A percentile compares a stretch with the other conserved stretches of the same genome.
Conservation (phyloP, 2,113 vertebrate genomes). For the Struthidea cinerea region DNA sequence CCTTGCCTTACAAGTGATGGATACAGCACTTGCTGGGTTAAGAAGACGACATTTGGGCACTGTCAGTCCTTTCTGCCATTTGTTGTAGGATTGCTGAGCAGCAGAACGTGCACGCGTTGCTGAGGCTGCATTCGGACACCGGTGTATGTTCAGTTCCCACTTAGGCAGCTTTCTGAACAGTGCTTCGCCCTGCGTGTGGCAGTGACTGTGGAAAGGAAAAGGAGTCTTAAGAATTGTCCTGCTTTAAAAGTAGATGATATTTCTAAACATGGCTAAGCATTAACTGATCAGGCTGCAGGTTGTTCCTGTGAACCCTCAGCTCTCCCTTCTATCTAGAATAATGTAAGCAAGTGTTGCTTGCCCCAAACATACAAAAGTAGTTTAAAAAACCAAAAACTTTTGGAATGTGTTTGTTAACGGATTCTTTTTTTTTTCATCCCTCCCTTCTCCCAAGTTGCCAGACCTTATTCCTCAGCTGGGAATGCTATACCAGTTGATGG, state of each 20-base stretch:
- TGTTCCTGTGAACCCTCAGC: not conserved
- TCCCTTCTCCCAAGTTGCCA: slow-evolving; percentile 77
- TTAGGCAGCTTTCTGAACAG: not conserved
- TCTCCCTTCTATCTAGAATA: not conserved
- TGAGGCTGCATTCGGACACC: accelerated
- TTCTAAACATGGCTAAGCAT: not conserved
- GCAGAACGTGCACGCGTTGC: accelerated
- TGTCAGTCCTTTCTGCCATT: not conserved
- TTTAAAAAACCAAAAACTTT: not conserved
- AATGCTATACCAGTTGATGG: slow-evolving; percentile 91
- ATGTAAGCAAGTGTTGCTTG: not conserved
- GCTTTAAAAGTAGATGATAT: not conserved
- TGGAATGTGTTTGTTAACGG: not conserved
- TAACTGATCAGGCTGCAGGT: not conserved
- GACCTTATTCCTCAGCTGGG: slow-evolving; percentile 89
- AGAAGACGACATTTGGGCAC: not conserved
- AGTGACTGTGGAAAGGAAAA: not conserved
- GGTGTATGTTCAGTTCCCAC: not conserved
- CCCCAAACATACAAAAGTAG: not conserved
- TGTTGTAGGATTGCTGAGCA: not conserved
- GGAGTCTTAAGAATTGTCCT: not conserved
- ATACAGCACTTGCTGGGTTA: not conserved
- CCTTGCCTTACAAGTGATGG: not conserved
- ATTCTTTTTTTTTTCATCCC: not conserved
- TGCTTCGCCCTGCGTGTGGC: not conserved